Evolutionary conservation across 2,888 invertebrate species (phyloP).

Genomic region (Perizoma flavofasciatum): DNA sequence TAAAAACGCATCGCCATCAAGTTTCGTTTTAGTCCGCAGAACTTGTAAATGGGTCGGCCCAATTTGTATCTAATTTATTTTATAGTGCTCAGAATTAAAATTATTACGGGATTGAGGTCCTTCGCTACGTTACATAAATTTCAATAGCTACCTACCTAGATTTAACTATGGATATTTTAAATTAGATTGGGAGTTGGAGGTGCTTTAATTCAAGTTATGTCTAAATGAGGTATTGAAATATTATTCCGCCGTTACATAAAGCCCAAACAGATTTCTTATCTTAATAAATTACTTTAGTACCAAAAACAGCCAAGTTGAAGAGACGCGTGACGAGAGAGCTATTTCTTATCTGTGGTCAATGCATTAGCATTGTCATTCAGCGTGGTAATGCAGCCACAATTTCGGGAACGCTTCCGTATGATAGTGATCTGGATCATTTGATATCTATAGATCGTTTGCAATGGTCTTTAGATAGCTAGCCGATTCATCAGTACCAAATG

Average conservation of each 20-base stretch:
- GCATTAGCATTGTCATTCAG: too few relatives aligned
- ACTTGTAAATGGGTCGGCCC: conserved; percentile 43
- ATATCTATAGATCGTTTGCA: too few relatives aligned
- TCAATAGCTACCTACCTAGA: conserved; percentile 33
- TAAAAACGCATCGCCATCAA: not conserved
- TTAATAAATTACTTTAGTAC: too few relatives aligned
- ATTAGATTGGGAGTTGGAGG: conserved; percentile 24
- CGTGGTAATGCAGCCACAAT: too few relatives aligned
- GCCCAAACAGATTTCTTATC: not conserved
- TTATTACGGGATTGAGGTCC: conserved; percentile 47
- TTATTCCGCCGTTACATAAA: not conserved
- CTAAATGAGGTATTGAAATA: conserved; percentile 22
- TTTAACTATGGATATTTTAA: conserved; percentile 32
- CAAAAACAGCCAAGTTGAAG: too few relatives aligned
- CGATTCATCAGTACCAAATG: too few relatives aligned
- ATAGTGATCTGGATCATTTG: too few relatives aligned
- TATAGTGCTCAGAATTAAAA: conserved; percentile 46
- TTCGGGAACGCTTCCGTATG: too few relatives aligned
- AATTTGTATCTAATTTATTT: conserved; percentile 57
- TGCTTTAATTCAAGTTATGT: conserved; percentile 26
- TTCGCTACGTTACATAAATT: conserved; percentile 42
- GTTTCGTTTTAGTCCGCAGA: conserved; percentile 35
- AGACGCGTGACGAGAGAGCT: too few relatives aligned
- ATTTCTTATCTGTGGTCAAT: too few relatives aligned
- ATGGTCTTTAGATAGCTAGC: too few relatives aligned